A percentile compares a stretch with the other conserved stretches of the same genome.
These are phyloP conservation scores for Xylota sylvarum DNA, from an alignment of 2,888 invertebrate species.

Conservation along the genomic window DNA sequence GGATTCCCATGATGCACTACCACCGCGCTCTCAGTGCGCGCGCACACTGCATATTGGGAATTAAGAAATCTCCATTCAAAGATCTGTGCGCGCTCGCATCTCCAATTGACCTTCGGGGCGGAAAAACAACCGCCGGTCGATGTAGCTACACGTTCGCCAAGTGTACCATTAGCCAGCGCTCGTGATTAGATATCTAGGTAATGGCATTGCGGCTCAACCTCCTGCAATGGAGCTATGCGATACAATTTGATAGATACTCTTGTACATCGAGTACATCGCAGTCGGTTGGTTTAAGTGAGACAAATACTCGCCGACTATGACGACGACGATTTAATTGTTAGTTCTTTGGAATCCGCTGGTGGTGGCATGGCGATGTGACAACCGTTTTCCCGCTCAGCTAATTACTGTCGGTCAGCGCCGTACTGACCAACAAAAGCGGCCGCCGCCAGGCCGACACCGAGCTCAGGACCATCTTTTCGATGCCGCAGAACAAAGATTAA, in stretches of 20 bases:
- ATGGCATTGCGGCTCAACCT: slow-evolving; percentile 68
- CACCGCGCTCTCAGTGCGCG: slow-evolving; percentile 28
- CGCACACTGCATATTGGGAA: slow-evolving; percentile 61
- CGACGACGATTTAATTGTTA: slow-evolving; percentile 58
- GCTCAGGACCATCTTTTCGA: slow-evolving; percentile 43
- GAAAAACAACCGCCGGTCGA: slow-evolving; percentile 66
- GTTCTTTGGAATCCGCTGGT: slow-evolving; percentile 65
- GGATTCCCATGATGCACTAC: slow-evolving; percentile 74
- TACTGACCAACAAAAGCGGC: slow-evolving; percentile 67
- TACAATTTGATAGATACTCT: slow-evolving; percentile 70
- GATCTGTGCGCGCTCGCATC: slow-evolving; percentile 72
- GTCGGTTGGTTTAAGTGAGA: slow-evolving; percentile 68
- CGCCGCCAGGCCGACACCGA: slow-evolving; percentile 21
- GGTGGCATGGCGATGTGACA: slow-evolving; percentile 64
- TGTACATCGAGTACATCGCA: slow-evolving; percentile 13
- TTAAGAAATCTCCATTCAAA: slow-evolving; percentile 74
- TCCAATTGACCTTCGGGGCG: slow-evolving; percentile 77
- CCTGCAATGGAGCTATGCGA: slow-evolving; percentile 43
- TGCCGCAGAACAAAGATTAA: slow-evolving; percentile 75
- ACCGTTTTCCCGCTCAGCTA: slow-evolving; percentile 67
- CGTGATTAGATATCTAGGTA: slow-evolving; percentile 77
- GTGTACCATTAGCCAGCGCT: slow-evolving; percentile 72
- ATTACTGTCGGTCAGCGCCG: slow-evolving; percentile 64
- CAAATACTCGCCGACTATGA: slow-evolving; percentile 66
- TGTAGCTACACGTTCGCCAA: slow-evolving; percentile 64